Evolutionary conservation across 2,888 invertebrate species (phyloP).

Genomic region (Mythimna impura): DNA sequence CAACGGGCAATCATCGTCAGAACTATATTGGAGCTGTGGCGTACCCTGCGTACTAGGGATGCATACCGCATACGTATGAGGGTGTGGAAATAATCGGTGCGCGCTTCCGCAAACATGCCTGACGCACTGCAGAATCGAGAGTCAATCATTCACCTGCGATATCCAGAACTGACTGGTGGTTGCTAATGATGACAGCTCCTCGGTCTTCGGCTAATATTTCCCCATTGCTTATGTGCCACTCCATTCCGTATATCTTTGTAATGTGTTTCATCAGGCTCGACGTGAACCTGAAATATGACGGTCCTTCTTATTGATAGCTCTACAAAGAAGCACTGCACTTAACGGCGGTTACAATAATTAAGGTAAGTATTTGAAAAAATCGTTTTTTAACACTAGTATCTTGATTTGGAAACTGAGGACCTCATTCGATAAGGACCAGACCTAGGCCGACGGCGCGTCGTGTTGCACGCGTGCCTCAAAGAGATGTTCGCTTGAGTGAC

Average conservation of each 20-base stretch:
- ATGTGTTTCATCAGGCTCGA: conserved; percentile 60
- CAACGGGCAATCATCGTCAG: no score
- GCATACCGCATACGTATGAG: no score
- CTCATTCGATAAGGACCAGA: no score
- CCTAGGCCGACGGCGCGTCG: no score
- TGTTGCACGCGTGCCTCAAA: no score
- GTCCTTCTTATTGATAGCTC: not conserved
- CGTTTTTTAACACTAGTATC: not conserved
- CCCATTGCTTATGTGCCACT: conserved; percentile 81
- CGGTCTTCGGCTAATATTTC: conserved; percentile 80
- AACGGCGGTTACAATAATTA: no score
- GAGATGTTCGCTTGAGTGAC: no score
- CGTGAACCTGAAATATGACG: conserved; percentile 25
- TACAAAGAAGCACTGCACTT: not conserved
- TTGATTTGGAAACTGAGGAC: not conserved
- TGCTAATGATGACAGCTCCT: conserved; percentile 89
- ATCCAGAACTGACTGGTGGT: conserved; percentile 91
- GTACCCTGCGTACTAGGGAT: no score
- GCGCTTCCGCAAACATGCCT: no score
- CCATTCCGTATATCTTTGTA: conserved; percentile 78
- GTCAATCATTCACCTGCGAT: conserved; percentile 77
- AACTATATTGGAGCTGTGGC: no score
- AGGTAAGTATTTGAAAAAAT: not conserved
- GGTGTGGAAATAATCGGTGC: no score
- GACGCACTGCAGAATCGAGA: no score